phyloP scores from a whole-genome alignment of 2,888 invertebrate genomes.

The Scaeva pyrastri region DNA sequence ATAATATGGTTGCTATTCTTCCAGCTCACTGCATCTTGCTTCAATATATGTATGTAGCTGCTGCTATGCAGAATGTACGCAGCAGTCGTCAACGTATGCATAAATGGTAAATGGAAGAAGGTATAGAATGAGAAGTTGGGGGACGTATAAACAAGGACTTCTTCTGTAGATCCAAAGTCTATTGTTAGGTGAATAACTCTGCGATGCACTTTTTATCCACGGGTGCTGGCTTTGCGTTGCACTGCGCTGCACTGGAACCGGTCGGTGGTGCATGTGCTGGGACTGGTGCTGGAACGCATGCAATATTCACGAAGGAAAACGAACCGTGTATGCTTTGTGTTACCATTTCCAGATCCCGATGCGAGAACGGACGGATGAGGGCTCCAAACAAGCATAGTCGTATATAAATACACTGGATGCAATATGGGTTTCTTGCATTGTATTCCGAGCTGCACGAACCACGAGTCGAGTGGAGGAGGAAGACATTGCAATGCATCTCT shows the following conservation, averaged over 20 bases:
- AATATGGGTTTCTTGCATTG: constrained; percentile 36
- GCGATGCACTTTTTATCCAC: constrained; percentile 63
- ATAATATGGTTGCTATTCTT: constrained; percentile 48
- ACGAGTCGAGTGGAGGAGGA: constrained; percentile 10
- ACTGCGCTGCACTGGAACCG: not conserved
- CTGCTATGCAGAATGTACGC: not conserved
- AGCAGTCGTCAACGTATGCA: constrained; percentile 32
- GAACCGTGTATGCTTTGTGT: constrained; percentile 55
- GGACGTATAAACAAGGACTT: constrained; percentile 34
- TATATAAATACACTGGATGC: constrained; percentile 4
- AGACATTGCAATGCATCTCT: constrained; percentile 37
- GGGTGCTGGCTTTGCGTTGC: not conserved
- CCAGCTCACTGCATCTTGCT: constrained; percentile 39
- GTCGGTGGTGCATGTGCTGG: too few relatives aligned
- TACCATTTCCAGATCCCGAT: constrained; percentile 52
- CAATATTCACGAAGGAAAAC: constrained; percentile 48
- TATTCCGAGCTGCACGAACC: constrained; percentile 17
- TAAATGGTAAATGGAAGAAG: not conserved
- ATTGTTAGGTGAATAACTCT: constrained; percentile 68
- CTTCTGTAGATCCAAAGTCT: constrained; percentile 47
- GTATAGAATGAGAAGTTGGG: not conserved
- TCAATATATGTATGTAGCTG: constrained; percentile 4
- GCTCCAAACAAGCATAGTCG: constrained; percentile 4
- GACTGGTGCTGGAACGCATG: constrained; percentile 40
- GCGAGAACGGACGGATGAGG: constrained; percentile 9